These are phyloP conservation scores for Eulimnadia texana DNA, from an alignment of 1,140 invertebrate genomes.

Conservation along the genomic window DNA sequence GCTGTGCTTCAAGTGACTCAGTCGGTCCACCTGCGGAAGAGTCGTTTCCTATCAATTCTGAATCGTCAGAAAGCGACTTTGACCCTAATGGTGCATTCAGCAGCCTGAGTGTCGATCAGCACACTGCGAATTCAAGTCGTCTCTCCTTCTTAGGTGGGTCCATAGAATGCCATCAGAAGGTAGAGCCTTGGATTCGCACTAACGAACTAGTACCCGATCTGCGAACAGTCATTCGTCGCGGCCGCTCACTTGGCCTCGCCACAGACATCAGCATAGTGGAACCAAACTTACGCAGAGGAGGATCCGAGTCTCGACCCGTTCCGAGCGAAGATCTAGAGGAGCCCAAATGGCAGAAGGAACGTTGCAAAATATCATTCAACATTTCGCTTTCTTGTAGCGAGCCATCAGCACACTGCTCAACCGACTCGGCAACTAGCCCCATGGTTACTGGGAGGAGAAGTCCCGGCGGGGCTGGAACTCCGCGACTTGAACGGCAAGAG, in stretches of 20 bases:
- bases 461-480: conserved; percentile 13
- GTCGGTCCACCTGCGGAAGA: conserved; percentile 36
- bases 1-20: conserved; percentile 32
- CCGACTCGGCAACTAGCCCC: conserved; percentile 1
- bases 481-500: conserved; percentile 17
- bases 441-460: conserved; percentile 1
- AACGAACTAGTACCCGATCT: background rate
- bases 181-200: conserved; percentile 9
- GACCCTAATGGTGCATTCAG: background rate
- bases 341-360: background rate
- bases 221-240: conserved; percentile 3
- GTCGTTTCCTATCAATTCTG: background rate
- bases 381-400: conserved; percentile 38
- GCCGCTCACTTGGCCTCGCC: conserved; percentile 1
- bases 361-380: conserved; percentile 48
- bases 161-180: conserved; percentile 14
- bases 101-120: background rate
- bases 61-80: background rate
- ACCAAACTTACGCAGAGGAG: conserved; percentile 5
- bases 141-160: conserved; percentile 20
- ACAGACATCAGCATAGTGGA: background rate
- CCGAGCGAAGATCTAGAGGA: background rate
- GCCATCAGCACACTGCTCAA: conserved; percentile 14
- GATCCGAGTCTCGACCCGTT: conserved; percentile 3
- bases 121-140: conserved; percentile 11